Evolutionary conservation across 2,797 vertebrate genomes (phyloP).

Genomic region (Lutjanus argentimaculatus): DNA sequence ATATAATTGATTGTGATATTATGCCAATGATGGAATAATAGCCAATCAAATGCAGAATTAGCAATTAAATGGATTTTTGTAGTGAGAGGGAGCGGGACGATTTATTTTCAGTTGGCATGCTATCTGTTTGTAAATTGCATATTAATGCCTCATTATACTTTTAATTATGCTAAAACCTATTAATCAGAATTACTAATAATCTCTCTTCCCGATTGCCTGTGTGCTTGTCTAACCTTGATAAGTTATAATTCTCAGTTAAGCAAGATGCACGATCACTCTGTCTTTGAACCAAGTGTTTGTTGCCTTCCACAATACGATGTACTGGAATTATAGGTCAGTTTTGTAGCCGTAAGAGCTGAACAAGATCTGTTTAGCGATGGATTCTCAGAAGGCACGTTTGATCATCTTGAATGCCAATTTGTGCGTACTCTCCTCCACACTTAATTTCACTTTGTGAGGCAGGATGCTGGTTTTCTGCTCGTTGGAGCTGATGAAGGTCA

Average conservation of each 20-base stretch:
- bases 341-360: not conserved
- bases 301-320: not conserved
- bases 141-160: slow-evolving; percentile 80
- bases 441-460: slow-evolving; percentile 23
- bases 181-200: slow-evolving; percentile 75
- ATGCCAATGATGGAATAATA: slow-evolving; percentile 57
- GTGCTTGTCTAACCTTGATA: slow-evolving; percentile 59
- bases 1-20: slow-evolving; percentile 62
- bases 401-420: slow-evolving; percentile 17
- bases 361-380: slow-evolving; percentile 1
- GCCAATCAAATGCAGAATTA: slow-evolving; percentile 64
- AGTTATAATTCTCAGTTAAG: slow-evolving; percentile 41
- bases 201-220: slow-evolving; percentile 30
- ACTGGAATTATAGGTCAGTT: slow-evolving; percentile 19
- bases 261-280: slow-evolving; percentile 30
- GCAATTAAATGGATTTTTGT: slow-evolving; percentile 57
- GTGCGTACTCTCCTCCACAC: slow-evolving; percentile 13
- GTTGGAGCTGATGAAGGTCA: slow-evolving; percentile 56
- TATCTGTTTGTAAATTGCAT: slow-evolving; percentile 76
- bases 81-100: slow-evolving; percentile 42
- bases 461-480: slow-evolving; percentile 21
- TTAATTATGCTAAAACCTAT: slow-evolving; percentile 79
- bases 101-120: slow-evolving; percentile 68
- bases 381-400: slow-evolving; percentile 24
- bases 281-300: slow-evolving; percentile 18